Evolutionary conservation across 2,797 vertebrate genomes (phyloP), one percentile per base, ranked within the genome.

Genomic region (Anguilla obscura): DNA sequence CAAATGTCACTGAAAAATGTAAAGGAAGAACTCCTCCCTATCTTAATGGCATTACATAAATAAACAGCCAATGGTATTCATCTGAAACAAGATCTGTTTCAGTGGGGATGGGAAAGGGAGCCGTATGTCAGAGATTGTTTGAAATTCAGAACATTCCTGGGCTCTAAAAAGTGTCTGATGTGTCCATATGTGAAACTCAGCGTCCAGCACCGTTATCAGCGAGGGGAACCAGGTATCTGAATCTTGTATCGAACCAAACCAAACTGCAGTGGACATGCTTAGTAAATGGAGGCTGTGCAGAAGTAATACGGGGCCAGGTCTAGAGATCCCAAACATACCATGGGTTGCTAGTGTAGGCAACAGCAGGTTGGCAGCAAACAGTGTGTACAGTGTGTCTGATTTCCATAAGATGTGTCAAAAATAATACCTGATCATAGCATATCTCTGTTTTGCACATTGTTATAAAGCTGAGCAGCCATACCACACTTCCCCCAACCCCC

Each of bases 11-110:
- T 79, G 87, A 90, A 76, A 88, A n/a, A 60, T 87, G 18, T 48
- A 85, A 58, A 87, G 86, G 84, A 86, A 63, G n/a, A 79, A 84
- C 54, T 24, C 9, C 58, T 12, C 58, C 63, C 63, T 8, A 45
- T 86, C 86, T 88, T 86, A 86, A 60, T 83, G 87, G 87, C 60
- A 87, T n/a, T 84, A n/a, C 86, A 84, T 85, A 86, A 85, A 87
- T 45, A 88, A 88, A 86, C 27, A 87, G 36, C 85, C 56, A 45
- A 48, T 33, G 45, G 80, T 84, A 80, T 86, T 85, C 21, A 52
- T 16, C 82, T 87, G 9, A 89, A 88, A 88, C 36, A 69, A 36
- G 88, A 85, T 45, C 69, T n/a, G n/a, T 54, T 9, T 71, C 69
- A 50, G 33, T 58, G 27, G 74, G 54, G 82, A 8, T 16, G 52